These are phyloP conservation scores for Aspidoscelis tigris DNA, from an alignment of 2,113 vertebrate species.

Conservation along the genomic window DNA sequence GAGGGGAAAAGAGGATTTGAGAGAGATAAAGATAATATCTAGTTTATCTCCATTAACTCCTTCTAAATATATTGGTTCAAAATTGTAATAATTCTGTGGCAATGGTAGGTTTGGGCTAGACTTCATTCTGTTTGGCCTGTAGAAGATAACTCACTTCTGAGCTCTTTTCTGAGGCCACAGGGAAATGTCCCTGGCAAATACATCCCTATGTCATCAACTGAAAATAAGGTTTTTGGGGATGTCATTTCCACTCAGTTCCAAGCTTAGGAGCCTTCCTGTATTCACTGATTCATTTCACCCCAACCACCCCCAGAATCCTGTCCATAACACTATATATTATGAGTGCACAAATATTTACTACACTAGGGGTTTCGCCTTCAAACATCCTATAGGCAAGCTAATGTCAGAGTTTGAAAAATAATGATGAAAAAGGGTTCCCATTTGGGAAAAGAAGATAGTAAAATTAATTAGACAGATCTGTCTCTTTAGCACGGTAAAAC, in stretches of 20 bases:
- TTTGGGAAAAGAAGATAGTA: background rate
- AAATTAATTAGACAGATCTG: slow-evolving; percentile 59
- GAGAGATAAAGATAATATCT: too few species aligned
- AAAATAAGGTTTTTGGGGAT: background rate
- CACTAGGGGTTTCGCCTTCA: slow-evolving; percentile 10
- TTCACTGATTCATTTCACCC: background rate
- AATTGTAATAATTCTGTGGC: too few species aligned
- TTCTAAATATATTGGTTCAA: too few species aligned
- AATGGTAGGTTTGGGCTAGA: too few species aligned
- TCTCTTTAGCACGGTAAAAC: slow-evolving; percentile 43
- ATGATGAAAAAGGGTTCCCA: slow-evolving; percentile 1
- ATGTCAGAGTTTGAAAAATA: slow-evolving; percentile 20
- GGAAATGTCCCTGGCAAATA: too few species aligned
- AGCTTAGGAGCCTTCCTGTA: background rate
- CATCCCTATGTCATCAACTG: too few species aligned
- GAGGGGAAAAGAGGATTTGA: too few species aligned
- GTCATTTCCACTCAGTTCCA: background rate
- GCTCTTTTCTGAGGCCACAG: too few species aligned
- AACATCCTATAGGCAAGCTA: background rate
- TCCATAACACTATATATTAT: background rate
- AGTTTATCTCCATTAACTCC: too few species aligned
- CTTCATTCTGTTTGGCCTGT: too few species aligned
- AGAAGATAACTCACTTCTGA: too few species aligned
- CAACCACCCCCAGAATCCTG: too few species aligned
- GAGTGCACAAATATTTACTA: slow-evolving; percentile 1